Evolutionary conservation across 2,113 vertebrate genomes (phyloP).

Genomic region (Apeltes quadracus): DNA sequence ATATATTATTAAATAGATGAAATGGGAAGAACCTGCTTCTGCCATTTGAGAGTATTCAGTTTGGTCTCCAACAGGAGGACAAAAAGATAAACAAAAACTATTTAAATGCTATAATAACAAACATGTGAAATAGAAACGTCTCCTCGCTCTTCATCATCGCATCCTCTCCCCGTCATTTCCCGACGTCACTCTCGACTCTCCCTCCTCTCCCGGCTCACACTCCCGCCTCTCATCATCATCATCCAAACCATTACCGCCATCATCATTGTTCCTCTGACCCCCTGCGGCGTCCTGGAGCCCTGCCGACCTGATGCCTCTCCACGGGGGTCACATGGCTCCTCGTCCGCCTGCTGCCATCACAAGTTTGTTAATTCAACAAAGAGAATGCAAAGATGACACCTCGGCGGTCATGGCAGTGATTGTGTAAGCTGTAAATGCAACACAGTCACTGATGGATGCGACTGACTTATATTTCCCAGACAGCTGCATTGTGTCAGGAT

Average conservation of each 20-base stretch:
- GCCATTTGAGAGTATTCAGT: too few relatives aligned
- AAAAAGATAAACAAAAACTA: too few relatives aligned
- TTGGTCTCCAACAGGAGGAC: too few relatives aligned
- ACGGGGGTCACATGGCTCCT: constrained; percentile 26
- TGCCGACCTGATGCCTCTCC: constrained; percentile 17
- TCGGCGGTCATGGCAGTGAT: not conserved
- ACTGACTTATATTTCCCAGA: not conserved
- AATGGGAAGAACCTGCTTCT: too few relatives aligned
- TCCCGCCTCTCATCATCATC: constrained; percentile 14
- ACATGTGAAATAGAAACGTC: too few relatives aligned
- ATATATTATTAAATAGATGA: too few relatives aligned
- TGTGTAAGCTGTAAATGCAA: not conserved
- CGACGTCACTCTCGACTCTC: not conserved
- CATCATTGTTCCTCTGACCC: constrained; percentile 9
- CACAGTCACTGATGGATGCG: not conserved
- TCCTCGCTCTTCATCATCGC: not conserved
- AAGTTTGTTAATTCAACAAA: constrained; percentile 4
- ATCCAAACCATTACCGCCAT: constrained; percentile 16
- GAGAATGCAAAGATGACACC: not conserved
- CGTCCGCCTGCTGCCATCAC: not conserved
- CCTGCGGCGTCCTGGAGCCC: constrained; percentile 29
- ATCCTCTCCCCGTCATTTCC: not conserved
- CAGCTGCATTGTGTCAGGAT: not conserved
- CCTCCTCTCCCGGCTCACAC: constrained; percentile 6
- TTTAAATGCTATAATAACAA: too few relatives aligned